Conservation (phyloP, 2,888 invertebrate genomes). For the Biston betularia region DNA sequence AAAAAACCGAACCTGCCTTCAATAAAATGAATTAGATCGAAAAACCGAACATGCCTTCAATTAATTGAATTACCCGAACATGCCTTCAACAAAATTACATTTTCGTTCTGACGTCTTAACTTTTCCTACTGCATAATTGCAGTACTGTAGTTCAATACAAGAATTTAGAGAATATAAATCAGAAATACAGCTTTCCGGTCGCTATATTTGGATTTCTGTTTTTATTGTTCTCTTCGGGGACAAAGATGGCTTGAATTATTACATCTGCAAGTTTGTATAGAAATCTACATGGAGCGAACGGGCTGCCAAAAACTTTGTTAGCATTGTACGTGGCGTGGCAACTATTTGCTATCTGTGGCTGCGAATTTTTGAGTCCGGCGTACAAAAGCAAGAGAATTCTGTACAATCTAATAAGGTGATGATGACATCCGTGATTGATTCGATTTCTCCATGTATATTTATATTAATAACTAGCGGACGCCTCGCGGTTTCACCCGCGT, state of each 20-base stretch:
- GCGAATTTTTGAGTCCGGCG: no score
- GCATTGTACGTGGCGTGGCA: no score
- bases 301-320: constrained; percentile 1
- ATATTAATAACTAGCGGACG: no score
- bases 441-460: no score
- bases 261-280: constrained; percentile 18
- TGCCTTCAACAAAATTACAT: not conserved
- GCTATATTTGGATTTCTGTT: constrained; percentile 36
- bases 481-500: no score
- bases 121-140: not conserved
- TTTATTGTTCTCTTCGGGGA: constrained; percentile 31
- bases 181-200: constrained; percentile 55
- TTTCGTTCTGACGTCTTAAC: not conserved
- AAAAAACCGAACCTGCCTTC: no score
- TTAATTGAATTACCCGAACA: not conserved
- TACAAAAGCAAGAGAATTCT: no score
- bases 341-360: no score
- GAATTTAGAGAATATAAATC: constrained; percentile 57
- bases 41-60: not conserved
- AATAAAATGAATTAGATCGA: no score
- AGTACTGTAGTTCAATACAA: constrained; percentile 49
- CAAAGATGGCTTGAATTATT: constrained; percentile 31
- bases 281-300: not conserved
- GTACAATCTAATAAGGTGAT: no score
- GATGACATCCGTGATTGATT: no score